phyloP scores from a whole-genome alignment of 2,888 invertebrate genomes.

The Lycaena phlaeas region DNA sequence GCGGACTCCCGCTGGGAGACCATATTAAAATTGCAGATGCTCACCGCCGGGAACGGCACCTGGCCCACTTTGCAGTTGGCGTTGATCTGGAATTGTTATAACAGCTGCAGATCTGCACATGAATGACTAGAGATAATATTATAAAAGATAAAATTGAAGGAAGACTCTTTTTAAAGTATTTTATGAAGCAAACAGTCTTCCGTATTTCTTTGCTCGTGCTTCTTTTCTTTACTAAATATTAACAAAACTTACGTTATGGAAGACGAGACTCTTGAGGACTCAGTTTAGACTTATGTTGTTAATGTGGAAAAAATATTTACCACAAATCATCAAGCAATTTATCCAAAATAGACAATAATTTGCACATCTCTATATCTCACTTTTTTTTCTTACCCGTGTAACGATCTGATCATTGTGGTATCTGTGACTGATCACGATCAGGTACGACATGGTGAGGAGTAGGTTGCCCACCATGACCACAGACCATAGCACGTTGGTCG shows the following conservation, averaged over 20 bases:
- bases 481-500: constrained; percentile 29
- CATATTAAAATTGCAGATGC: constrained; percentile 53
- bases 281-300: too few relatives aligned
- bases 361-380: too few relatives aligned
- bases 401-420: constrained; percentile 44
- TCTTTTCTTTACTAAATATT: too few relatives aligned
- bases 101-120: too few relatives aligned
- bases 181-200: too few relatives aligned
- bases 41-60: constrained; percentile 54
- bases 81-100: constrained; percentile 36
- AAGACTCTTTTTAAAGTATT: too few relatives aligned
- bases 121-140: too few relatives aligned
- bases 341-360: too few relatives aligned
- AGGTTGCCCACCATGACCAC: constrained; percentile 28
- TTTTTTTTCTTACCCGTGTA: constrained; percentile 40
- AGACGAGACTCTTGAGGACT: too few relatives aligned
- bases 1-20: constrained; percentile 40
- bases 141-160: too few relatives aligned
- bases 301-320: neutral
- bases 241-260: too few relatives aligned
- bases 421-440: constrained; percentile 38
- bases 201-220: too few relatives aligned
- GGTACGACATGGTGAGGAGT: constrained; percentile 29
- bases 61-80: constrained; percentile 48
- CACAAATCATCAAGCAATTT: neutral